Base-by-base conservation (phyloP, 2,113 vertebrate genomes). In the Morone chrysops region DNA sequence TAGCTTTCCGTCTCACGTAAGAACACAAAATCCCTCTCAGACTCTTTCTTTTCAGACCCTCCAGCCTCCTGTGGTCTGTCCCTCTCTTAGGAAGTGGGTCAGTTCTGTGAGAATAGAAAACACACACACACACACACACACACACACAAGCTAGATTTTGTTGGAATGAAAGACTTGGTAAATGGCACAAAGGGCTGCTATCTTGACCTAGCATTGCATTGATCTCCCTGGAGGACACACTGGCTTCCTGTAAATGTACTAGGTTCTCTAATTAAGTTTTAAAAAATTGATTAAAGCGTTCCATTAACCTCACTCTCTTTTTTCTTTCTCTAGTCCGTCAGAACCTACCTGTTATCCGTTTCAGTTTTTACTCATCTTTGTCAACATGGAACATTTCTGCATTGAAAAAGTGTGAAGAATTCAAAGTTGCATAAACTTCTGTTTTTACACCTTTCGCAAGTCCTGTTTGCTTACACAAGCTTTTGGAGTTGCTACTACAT, bases 51-150 rank as follows among this genome's bases (percentile, higher is more conserved):
- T 72, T 70, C 38, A 82, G 71, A 80, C 40, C 18, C 47, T 25
- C 61, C 43, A 47, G 17, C 48, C 38, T 69, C 51, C 17, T 82
- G 47, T 41, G 41, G 51, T 75, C 45, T 66, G 40, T 66, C 22
- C 41, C 40, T 16, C n/a, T 59, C 22, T 47, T 12, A 80, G 73
- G 60, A 92, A 90, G 77, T 86, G 69, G 85, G 79, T 87, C 86
- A 87, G 31, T 75, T 36, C 14, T 69, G 41, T 54, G 38, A 75
- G 43, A 82, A 65, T 47, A 63, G 22, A 61, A 67, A n/a, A 70
- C 20, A 25, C 10, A 59, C 17, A 6, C 10, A 45, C 48, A 50
- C 59, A 48, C 48, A 56, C 53, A 45, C 57, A 71, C 59, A 31
- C 51, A 41, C 20, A 4, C 63, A 65, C 40, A 66, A 14, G 17